Base-by-base conservation (phyloP, 1,140 invertebrate species). In the Drosophila orena region DNA sequence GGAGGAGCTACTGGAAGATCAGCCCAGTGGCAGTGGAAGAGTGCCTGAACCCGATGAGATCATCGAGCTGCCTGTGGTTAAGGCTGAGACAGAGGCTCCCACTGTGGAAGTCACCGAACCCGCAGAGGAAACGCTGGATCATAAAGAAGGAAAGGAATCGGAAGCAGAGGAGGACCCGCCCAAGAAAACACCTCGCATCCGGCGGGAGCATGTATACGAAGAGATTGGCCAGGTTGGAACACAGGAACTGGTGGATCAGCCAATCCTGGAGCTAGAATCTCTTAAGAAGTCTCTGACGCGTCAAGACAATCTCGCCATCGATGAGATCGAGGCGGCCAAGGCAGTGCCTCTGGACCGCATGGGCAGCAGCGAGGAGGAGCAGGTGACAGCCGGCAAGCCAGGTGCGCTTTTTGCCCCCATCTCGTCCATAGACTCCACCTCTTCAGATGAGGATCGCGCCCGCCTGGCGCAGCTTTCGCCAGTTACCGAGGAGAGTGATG, bases 191-290 rank as follows among this genome's bases (percentile, higher is more conserved):
- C 85, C 91, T 8, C 93, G 93, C 49, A 92, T 93, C 72, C 94
- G 92, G 50, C 93, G 94, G 72, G 93, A 94, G 65, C 94, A 94
- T 75, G 93, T 94, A 56, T 94, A 94, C 66, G 94, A 94, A 79
- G 94, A 94, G 66, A 94, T 94, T 56, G 78, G 72, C n/a, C 70
- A 81, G 27, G 64, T 85, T 35, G 91, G 76, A 34, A 27, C 66
- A 58, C 89, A 49, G 74, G 91, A 66, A 54, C 53, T 35, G 64
- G 57, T 66, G 77, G 77, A 64, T 47, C 65, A 60, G 81, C 89
- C 66, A 70, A 61, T 91, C 1, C 42, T 71, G 37, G 55, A 81
- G 38, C 52, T 88, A 8, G 83, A 88, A 43, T 52, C 90, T 2
- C 77, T 91, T 0, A 91, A 86, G 58, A 72, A 92, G 42, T 89